These are phyloP conservation scores for Linyphia triangularis DNA, from an alignment of 2,888 invertebrate species.

Conservation along the genomic window DNA sequence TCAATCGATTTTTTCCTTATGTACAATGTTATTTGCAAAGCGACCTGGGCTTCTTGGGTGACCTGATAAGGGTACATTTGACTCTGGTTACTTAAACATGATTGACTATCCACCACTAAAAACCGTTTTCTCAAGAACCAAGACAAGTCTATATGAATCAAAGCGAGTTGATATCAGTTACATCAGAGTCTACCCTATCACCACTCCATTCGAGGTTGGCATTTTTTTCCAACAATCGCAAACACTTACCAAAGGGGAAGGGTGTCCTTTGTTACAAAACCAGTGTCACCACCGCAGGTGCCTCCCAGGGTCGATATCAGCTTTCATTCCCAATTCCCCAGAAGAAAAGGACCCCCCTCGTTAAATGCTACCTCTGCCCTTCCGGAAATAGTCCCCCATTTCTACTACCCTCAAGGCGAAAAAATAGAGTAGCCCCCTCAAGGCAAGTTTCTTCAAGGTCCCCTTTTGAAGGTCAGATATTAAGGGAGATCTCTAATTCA, in stretches of 20 bases:
- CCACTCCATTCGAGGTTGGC: too few species aligned
- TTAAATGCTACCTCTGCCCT: background rate
- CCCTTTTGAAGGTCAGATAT: slow-evolving; percentile 45
- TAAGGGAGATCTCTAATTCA: slow-evolving; percentile 20
- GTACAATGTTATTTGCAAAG: too few species aligned
- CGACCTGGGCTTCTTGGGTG: too few species aligned
- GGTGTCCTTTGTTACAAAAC: slow-evolving; percentile 1
- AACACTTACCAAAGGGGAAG: background rate
- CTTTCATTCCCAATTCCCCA: background rate
- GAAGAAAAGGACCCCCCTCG: background rate
- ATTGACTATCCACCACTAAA: too few species aligned
- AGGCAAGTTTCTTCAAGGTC: background rate
- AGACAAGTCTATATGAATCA: too few species aligned
- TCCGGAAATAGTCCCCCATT: slow-evolving; percentile 17
- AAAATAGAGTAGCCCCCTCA: too few species aligned
- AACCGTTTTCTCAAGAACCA: too few species aligned
- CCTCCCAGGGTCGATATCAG: background rate
- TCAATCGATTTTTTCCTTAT: too few species aligned
- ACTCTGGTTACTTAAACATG: too few species aligned
- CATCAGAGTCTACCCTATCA: too few species aligned
- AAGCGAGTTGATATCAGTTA: too few species aligned
- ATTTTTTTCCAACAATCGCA: background rate
- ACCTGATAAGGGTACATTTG: too few species aligned
- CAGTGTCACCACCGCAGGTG: slow-evolving; percentile 23
- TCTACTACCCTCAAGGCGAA: slow-evolving; percentile 10